Evolutionary conservation across 2,797 vertebrate genomes (phyloP).

Genomic region (Australoheros facetus): DNA sequence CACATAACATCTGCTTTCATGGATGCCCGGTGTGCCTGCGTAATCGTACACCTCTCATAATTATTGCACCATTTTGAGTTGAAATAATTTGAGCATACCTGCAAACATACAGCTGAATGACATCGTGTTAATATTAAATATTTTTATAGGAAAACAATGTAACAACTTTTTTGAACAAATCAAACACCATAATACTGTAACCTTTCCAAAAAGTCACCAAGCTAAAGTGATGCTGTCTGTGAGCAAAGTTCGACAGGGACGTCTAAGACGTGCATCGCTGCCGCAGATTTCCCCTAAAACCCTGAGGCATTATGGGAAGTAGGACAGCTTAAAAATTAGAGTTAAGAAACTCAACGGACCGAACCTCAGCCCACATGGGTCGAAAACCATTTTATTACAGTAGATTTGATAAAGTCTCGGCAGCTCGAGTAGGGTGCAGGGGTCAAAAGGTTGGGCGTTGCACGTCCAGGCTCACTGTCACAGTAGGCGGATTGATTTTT

Average conservation of each 20-base stretch:
- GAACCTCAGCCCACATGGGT: neutral
- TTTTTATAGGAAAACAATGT: neutral
- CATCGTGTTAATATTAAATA: neutral
- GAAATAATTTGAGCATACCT: neutral
- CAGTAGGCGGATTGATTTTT: neutral
- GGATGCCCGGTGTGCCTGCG: neutral
- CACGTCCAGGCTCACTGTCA: neutral
- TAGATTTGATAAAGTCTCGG: neutral
- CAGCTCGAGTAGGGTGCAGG: neutral
- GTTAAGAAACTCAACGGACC: conserved; percentile 20
- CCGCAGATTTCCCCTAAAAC: conserved; percentile 32
- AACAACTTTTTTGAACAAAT: neutral
- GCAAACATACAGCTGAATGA: neutral
- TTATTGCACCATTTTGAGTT: neutral
- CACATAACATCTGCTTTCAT: neutral
- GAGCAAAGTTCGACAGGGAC: conserved; percentile 22
- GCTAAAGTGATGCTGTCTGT: neutral
- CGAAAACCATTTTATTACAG: conserved; percentile 6
- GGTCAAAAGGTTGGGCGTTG: neutral
- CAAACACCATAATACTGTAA: neutral
- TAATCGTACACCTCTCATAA: neutral
- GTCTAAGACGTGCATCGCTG: conserved; percentile 15
- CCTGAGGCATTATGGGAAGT: conserved; percentile 55
- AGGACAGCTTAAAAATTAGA: conserved; percentile 64
- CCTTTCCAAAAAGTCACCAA: neutral